These are phyloP conservation scores for Oenanthe oenanthe DNA, from an alignment of 2,113 vertebrate genomes.

Conservation along the genomic window DNA sequence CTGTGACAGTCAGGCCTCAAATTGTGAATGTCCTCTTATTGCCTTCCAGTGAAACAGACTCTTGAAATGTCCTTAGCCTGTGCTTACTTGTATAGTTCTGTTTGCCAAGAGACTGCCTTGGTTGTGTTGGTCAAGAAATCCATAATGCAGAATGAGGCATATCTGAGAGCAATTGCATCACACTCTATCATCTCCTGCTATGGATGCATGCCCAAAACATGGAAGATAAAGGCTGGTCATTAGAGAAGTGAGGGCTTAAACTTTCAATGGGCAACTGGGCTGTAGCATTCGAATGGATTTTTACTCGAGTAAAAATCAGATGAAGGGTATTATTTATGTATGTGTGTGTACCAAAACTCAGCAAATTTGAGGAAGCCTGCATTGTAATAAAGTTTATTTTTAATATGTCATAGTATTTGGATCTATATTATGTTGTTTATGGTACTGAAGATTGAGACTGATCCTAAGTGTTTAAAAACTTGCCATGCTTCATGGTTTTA, in stretches of 20 bases:
- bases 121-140: conserved; percentile 36
- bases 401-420: conserved; percentile 68
- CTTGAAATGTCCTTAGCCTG: conserved; percentile 45
- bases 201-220: background rate
- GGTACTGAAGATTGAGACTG: conserved; percentile 49
- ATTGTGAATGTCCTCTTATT: conserved; percentile 42
- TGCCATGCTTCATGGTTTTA: conserved; percentile 40
- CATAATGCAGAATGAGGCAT: conserved; percentile 40
- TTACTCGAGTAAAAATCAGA: conserved; percentile 55
- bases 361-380: conserved; percentile 59
- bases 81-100: conserved; percentile 31
- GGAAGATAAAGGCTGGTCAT: conserved; percentile 46
- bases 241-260: conserved; percentile 55
- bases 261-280: background rate
- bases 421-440: conserved; percentile 61
- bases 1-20: conserved; percentile 52
- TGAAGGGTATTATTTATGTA: conserved; percentile 53
- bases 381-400: conserved; percentile 69
- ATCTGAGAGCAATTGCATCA: conserved; percentile 45
- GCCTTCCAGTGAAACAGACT: conserved; percentile 61
- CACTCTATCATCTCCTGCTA: conserved; percentile 35
- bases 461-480: conserved; percentile 26
- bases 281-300: conserved; percentile 56
- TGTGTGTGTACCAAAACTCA: conserved; percentile 46
- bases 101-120: conserved; percentile 32